Evolutionary conservation across 1,140 invertebrate genomes (phyloP), one percentile per base, ranked within the genome.

Genomic region (Watersipora subatra): DNA sequence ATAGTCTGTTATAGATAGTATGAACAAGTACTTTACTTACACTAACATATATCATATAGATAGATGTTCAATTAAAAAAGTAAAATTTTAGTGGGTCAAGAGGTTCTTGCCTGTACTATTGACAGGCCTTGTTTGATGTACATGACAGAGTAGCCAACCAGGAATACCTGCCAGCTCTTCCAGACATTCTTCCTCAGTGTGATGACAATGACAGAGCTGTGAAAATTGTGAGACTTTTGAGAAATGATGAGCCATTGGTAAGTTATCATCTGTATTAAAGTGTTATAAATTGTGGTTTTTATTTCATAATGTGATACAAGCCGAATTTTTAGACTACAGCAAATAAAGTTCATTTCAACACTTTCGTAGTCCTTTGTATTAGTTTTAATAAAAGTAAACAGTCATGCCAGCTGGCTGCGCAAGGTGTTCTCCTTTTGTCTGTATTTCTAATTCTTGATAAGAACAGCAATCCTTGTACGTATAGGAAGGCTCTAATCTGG

Each of bases 61-160:
- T 12, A 12, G 34, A 7, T 46, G 7, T 46, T 46, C 7, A 7
- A 12, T 7, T 46, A 46, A n/a, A 46, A 46, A 12, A 46, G n/a
- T 46, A 46, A n/a, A n/a, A n/a, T n/a, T n/a, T n/a, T 46, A 46
- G 7, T 46, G n/a, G 7, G 34, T 46, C n/a, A 7, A 46, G n/a
- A 46, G 7, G n/a, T 46, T 46, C 7, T 12, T 46, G 34, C n/a
- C n/a, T 12, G 34, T 59, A 12, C 22, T 24, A 22, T 59, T 59
- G 7, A 24, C 22, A 59, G 58, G 58, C 58, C 22, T 28, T 59
- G 17, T 59, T 24, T 59, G 58, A 59, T 59, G 58, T 28, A 7
- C 58, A 59, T 59, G 58, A 59, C 22, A 59, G 58, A 28, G 27
- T 59, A 25, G 58, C 58, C 7, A 25, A 28, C 58, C 7, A 59